Evolutionary conservation across 2,888 invertebrate genomes (phyloP).

Genomic region (Scaptomyza flava): DNA sequence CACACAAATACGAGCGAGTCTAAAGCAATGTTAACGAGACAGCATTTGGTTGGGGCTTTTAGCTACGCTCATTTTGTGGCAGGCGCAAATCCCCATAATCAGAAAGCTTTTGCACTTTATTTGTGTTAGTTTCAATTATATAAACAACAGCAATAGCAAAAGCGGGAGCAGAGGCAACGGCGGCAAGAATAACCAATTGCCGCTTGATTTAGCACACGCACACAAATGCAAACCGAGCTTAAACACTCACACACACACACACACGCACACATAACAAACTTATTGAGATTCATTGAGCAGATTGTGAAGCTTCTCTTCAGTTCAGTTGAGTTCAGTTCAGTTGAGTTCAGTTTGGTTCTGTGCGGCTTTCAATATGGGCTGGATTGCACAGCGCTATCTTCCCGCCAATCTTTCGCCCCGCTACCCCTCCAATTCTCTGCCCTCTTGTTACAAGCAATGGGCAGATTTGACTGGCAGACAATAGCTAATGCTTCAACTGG

Average conservation of each 20-base stretch:
- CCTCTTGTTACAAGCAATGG: background rate
- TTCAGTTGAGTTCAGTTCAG: constrained; percentile 47
- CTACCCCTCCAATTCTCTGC: background rate
- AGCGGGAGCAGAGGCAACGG: constrained; percentile 7
- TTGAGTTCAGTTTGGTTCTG: constrained; percentile 2
- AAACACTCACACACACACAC: constrained; percentile 18
- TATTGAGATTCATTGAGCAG: constrained; percentile 78
- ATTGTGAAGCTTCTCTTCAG: constrained; percentile 59
- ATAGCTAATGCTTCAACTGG: constrained; percentile 74
- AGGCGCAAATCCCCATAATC: constrained; percentile 77
- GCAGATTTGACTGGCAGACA: constrained; percentile 60
- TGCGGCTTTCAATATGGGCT: constrained; percentile 9
- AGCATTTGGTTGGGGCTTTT: constrained; percentile 50
- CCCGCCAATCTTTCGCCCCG: background rate
- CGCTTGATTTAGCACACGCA: constrained; percentile 76
- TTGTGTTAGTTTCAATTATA: constrained; percentile 80
- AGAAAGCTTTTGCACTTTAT: constrained; percentile 79
- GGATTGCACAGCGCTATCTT: constrained; percentile 10
- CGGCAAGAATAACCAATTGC: constrained; percentile 72
- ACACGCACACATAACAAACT: constrained; percentile 53
- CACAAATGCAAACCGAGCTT: constrained; percentile 62
- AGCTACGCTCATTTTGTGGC: constrained; percentile 69
- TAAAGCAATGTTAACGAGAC: constrained; percentile 14
- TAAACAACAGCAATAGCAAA: constrained; percentile 51
- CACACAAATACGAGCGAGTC: background rate